Evolutionary conservation across 2,113 vertebrate genomes (phyloP).

Genomic region (Scolopax mira): DNA sequence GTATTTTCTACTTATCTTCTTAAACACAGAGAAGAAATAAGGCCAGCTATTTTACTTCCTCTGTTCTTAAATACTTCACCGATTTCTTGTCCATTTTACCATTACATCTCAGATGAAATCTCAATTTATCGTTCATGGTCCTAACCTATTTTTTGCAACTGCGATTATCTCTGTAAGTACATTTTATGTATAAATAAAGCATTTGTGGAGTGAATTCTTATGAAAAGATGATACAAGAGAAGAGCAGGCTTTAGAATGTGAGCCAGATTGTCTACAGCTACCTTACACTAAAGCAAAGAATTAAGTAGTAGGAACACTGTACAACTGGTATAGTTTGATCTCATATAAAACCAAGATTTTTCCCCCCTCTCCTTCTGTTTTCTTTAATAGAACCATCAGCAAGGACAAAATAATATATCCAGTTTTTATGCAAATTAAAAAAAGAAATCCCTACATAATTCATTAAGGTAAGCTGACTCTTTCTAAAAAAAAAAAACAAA

Average conservation of each 20-base stretch:
- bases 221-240: neutral
- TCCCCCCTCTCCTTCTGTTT: neutral
- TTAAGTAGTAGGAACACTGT: neutral
- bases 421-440: neutral
- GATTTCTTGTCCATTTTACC: neutral
- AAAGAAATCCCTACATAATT: neutral
- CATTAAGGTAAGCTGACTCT: neutral
- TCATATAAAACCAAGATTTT: neutral
- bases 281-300: neutral
- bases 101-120: neutral
- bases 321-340: neutral
- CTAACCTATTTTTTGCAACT: neutral
- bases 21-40: neutral
- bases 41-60: neutral
- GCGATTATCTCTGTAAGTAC: neutral
- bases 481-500: neutral
- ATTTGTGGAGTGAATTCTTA: neutral
- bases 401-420: neutral
- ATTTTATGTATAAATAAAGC: neutral
- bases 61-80: neutral
- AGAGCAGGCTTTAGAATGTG: neutral
- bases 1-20: neutral
- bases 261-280: neutral
- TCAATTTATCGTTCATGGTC: neutral
- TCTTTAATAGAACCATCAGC: neutral